These are phyloP conservation scores for Coturnix japonica DNA, from an alignment of 2,113 vertebrate species.

Conservation along the genomic window DNA sequence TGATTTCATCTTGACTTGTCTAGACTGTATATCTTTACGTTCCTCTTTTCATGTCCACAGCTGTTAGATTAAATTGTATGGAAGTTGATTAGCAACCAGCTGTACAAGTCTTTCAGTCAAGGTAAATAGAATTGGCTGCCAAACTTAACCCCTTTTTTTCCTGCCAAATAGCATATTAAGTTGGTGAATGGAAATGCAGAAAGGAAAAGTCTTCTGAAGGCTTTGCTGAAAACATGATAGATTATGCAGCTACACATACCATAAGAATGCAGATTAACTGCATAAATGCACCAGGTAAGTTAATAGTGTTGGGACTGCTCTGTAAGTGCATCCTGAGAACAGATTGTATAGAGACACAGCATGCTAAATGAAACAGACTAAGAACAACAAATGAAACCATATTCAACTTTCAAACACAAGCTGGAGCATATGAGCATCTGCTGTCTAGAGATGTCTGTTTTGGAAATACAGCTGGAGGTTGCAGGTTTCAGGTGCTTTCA, in stretches of 20 bases:
- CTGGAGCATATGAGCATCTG: background rate
- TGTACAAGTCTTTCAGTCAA: background rate
- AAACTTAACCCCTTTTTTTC: background rate
- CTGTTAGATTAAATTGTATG: background rate
- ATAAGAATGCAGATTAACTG: background rate
- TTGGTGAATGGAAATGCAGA: background rate
- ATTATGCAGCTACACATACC: background rate
- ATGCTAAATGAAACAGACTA: background rate
- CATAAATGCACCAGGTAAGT: background rate
- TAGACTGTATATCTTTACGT: background rate
- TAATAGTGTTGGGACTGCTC: background rate
- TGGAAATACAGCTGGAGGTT: background rate
- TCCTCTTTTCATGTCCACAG: background rate
- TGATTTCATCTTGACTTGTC: background rate
- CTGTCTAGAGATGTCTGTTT: background rate
- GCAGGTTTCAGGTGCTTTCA: background rate
- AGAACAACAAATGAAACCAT: background rate
- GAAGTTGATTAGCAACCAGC: background rate
- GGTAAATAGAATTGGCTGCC: background rate
- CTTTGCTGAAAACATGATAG: background rate
- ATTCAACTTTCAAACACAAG: background rate
- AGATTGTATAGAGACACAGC: background rate
- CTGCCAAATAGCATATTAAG: background rate
- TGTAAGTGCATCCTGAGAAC: accelerated
- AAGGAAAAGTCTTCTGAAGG: background rate